phyloP scores from a whole-genome alignment of 2,797 vertebrate genomes.

The Catharus ustulatus region DNA sequence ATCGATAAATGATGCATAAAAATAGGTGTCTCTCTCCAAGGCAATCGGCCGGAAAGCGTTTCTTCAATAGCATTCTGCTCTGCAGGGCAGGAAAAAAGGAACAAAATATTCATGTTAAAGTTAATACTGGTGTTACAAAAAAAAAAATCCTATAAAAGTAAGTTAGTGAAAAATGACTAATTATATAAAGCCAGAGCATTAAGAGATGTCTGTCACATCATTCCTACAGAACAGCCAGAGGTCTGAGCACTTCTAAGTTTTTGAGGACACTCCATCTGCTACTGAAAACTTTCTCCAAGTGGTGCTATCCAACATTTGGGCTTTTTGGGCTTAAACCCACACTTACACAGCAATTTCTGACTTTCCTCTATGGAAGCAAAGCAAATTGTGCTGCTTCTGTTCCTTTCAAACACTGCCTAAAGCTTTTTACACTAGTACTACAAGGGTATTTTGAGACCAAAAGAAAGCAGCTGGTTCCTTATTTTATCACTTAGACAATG shows the following conservation, averaged over 20 bases:
- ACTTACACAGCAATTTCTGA: not conserved
- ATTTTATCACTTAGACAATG: not conserved
- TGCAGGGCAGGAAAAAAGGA: conserved; percentile 70
- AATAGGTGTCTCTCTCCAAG: conserved; percentile 77
- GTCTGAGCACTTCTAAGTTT: not conserved
- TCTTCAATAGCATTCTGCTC: conserved; percentile 85
- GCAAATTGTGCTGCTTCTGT: not conserved
- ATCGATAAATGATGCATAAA: conserved; percentile 81
- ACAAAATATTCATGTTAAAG: conserved; percentile 62
- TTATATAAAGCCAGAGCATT: not conserved
- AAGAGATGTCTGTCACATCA: not conserved
- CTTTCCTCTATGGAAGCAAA: not conserved
- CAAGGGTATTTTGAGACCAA: not conserved
- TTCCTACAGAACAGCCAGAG: not conserved
- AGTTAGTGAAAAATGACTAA: not conserved
- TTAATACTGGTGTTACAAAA: not conserved
- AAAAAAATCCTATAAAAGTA: not conserved
- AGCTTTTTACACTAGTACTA: not conserved
- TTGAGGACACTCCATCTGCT: not conserved
- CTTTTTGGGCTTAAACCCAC: not conserved
- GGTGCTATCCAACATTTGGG: not conserved
- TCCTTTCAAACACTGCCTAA: not conserved
- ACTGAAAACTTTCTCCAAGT: not conserved
- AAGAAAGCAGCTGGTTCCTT: not conserved
- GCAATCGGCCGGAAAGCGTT: conserved; percentile 70